Percentiles rank a stretch among this genome's conserved stretches.
Evolutionary conservation across 2,113 vertebrate species (phyloP).

Genomic region (Sylvilagus bachmani): DNA sequence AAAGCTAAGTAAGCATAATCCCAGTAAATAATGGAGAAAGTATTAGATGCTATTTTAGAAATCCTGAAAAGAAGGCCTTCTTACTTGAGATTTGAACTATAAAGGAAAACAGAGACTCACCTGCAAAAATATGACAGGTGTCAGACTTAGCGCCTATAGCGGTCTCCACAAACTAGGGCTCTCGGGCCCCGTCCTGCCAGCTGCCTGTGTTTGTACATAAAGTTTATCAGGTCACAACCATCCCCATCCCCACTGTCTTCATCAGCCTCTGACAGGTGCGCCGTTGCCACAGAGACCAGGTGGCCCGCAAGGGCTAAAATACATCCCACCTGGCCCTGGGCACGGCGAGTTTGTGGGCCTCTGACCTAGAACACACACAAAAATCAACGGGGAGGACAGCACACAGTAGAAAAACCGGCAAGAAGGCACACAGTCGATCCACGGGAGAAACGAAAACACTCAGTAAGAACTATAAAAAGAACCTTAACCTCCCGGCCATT

Average conservation of each 20-base stretch:
- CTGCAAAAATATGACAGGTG: background rate
- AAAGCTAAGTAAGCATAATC: conserved; percentile 6
- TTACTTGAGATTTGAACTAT: conserved; percentile 17
- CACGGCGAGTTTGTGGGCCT: background rate
- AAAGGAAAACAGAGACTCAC: conserved; percentile 14
- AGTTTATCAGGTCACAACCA: conserved; percentile 32
- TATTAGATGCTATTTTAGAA: conserved; percentile 19
- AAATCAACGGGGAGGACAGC: background rate
- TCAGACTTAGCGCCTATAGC: background rate
- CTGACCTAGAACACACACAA: background rate
- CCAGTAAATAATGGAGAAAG: conserved; percentile 9
- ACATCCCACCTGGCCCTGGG: conserved; percentile 17
- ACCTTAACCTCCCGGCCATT: conserved; percentile 18
- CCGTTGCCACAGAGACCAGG: background rate
- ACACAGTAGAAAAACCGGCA: background rate
- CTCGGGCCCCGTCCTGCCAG: background rate
- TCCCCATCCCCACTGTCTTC: background rate
- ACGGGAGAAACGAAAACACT: conserved; percentile 49
- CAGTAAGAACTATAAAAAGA: conserved; percentile 23
- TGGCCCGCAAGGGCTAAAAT: conserved; percentile 21
- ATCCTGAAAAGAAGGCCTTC: conserved; percentile 15
- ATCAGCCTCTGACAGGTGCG: background rate
- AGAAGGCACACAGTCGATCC: background rate
- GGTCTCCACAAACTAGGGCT: background rate
- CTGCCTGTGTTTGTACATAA: conserved; percentile 33